Percentiles rank a stretch among this genome's conserved stretches.
Evolutionary conservation across 2,113 vertebrate genomes (phyloP).

Genomic region (Steatornis caripensis): DNA sequence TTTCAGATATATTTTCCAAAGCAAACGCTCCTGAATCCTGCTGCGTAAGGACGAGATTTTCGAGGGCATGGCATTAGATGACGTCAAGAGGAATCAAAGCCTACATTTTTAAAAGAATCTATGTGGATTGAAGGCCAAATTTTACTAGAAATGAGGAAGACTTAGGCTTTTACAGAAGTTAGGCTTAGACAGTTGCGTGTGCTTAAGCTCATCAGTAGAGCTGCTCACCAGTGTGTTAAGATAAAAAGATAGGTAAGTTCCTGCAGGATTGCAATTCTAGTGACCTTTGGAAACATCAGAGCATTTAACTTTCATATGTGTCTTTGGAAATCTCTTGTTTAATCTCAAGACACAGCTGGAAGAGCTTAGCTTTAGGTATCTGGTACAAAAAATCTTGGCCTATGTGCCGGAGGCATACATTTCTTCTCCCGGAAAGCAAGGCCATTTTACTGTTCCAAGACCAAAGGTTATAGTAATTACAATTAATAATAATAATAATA

Average conservation of each 20-base stretch:
- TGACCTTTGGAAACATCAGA: neutral
- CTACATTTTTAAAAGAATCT: neutral
- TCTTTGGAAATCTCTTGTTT: neutral
- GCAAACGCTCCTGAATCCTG: neutral
- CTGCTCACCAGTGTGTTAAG: neutral
- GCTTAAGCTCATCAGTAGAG: neutral
- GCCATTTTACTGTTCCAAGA: fast-evolving
- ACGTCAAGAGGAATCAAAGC: neutral
- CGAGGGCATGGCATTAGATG: neutral
- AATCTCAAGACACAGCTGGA: neutral
- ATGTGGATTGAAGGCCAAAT: neutral
- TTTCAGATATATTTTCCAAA: neutral
- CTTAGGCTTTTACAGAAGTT: neutral
- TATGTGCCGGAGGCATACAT: neutral
- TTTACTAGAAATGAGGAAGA: neutral
- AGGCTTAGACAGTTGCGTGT: neutral
- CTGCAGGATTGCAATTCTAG: neutral
- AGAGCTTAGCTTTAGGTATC: neutral
- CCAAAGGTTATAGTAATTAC: neutral
- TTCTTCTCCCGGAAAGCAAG: neutral
- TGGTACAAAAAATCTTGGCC: neutral
- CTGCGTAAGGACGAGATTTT: neutral
- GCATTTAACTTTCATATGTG: neutral
- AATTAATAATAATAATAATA: neutral
- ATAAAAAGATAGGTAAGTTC: neutral